Conservation (phyloP, 2,797 vertebrate genomes). For the Moxostoma hubbsi region DNA sequence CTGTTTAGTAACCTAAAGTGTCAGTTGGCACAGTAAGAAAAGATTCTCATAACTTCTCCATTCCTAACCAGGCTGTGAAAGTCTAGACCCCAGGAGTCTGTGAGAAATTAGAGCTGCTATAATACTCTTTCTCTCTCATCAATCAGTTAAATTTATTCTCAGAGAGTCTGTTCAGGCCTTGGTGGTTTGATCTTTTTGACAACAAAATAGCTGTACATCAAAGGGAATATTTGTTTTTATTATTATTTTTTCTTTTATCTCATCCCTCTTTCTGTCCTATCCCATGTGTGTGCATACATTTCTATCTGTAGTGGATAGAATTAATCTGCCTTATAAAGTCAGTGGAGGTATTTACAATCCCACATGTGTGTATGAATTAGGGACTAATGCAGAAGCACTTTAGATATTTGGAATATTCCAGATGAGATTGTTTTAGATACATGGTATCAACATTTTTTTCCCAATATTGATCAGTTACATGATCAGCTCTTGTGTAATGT, state of each 20-base stretch:
- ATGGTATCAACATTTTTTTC: slow-evolving; percentile 85
- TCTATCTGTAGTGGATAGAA: slow-evolving; percentile 63
- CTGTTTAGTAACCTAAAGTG: slow-evolving; percentile 29
- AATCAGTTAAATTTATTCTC: slow-evolving; percentile 60
- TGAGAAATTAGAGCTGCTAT: slow-evolving; percentile 82
- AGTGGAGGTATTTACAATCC: slow-evolving; percentile 69
- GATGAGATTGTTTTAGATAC: slow-evolving; percentile 90
- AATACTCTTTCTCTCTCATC: slow-evolving; percentile 61
- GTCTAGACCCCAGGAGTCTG: slow-evolving; percentile 36
- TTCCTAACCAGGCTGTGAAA: slow-evolving; percentile 49
- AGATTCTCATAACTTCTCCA: slow-evolving; percentile 10
- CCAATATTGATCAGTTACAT: slow-evolving; percentile 96
- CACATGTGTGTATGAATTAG: slow-evolving; percentile 74
- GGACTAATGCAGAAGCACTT: slow-evolving; percentile 91
- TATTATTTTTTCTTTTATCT: slow-evolving; percentile 30
- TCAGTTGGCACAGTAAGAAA: slow-evolving; percentile 25
- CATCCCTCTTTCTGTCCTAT: slow-evolving; percentile 17
- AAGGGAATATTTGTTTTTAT: slow-evolving; percentile 62
- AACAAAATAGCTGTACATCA: slow-evolving; percentile 48
- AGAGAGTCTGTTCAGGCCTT: slow-evolving; percentile 50
- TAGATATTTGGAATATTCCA: slow-evolving; percentile 92
- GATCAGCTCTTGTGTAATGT: slow-evolving; percentile 82
- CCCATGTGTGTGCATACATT: slow-evolving; percentile 61
- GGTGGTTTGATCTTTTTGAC: slow-evolving; percentile 49
- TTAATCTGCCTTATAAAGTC: slow-evolving; percentile 77